These are phyloP conservation scores for Sthenelais limicola DNA, from an alignment of 2,888 invertebrate genomes.

Conservation along the genomic window DNA sequence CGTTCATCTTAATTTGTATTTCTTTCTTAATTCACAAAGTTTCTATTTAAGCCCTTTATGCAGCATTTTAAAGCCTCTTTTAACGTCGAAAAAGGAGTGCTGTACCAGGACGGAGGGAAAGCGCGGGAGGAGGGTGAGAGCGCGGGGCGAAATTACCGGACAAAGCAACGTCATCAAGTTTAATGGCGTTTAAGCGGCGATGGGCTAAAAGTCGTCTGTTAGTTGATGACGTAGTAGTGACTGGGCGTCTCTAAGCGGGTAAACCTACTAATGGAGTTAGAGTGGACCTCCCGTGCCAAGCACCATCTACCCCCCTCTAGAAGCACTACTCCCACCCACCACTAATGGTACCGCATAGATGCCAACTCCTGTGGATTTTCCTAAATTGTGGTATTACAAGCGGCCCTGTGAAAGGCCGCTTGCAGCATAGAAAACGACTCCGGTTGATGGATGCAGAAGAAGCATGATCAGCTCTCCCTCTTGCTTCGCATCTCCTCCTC, in stretches of 20 bases:
- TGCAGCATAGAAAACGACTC: too few species aligned
- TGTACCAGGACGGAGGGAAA: too few species aligned
- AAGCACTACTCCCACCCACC: not conserved
- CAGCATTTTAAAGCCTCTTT: too few species aligned
- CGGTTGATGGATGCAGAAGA: too few species aligned
- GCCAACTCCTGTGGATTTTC: slow-evolving; percentile 34
- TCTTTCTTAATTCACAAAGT: slow-evolving; percentile 37
- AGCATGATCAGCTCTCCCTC: too few species aligned
- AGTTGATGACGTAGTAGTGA: too few species aligned
- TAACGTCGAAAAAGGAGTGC: too few species aligned
- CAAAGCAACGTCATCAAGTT: slow-evolving; percentile 14
- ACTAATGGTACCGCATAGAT: slow-evolving; percentile 15
- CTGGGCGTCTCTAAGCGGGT: too few species aligned
- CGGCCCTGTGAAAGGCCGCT: not conserved
- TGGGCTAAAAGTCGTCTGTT: slow-evolving; percentile 11
- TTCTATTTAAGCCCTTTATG: slow-evolving; percentile 30
- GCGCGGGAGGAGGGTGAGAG: slow-evolving; percentile 10
- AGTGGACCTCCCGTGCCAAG: slow-evolving; percentile 29
- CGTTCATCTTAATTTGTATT: slow-evolving; percentile 37
- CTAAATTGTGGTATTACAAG: slow-evolving; percentile 24
- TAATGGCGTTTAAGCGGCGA: slow-evolving; percentile 11
- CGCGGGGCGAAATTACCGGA: slow-evolving; percentile 9
- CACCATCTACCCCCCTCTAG: slow-evolving; percentile 14
- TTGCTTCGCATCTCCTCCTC: too few species aligned
- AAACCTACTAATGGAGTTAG: too few species aligned